Evolutionary conservation across 1,140 invertebrate species (phyloP).

Genomic region (Druon quercuslanigerum): DNA sequence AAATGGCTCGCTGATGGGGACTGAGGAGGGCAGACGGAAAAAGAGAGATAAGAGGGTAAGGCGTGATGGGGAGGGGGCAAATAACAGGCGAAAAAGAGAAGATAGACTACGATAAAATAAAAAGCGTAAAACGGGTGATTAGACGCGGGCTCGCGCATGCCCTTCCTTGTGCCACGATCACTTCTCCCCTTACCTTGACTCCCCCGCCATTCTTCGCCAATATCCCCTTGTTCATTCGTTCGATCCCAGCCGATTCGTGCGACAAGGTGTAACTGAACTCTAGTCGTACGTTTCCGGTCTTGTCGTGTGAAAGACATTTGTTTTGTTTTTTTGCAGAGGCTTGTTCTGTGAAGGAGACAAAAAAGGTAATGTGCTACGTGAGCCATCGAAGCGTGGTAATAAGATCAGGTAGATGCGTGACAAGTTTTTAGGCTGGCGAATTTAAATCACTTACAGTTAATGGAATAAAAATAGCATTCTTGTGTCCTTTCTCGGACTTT

Average conservation of each 20-base stretch:
- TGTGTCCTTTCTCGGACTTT: too few relatives aligned
- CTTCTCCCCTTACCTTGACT: not conserved
- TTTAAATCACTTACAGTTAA: not conserved
- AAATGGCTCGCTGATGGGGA: conserved; percentile 58
- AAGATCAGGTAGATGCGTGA: conserved; percentile 15
- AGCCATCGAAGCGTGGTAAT: conserved; percentile 2
- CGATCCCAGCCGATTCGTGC: conserved; percentile 2
- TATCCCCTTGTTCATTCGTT: conserved; percentile 6
- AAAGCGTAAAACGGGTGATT: conserved; percentile 52
- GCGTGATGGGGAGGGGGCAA: conserved; percentile 48
- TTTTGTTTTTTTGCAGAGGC: conserved; percentile 1
- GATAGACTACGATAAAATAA: conserved; percentile 44
- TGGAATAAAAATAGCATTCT: too few relatives aligned
- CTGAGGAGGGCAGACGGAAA: conserved; percentile 39
- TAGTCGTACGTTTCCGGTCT: conserved; percentile 9
- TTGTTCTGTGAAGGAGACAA: conserved; percentile 13
- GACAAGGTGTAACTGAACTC: conserved; percentile 7
- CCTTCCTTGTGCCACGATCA: conserved; percentile 37
- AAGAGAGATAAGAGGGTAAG: conserved; percentile 38
- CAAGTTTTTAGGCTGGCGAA: not conserved
- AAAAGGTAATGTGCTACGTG: conserved; percentile 8
- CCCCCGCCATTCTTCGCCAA: conserved; percentile 1
- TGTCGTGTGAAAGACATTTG: conserved; percentile 13
- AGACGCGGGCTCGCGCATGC: conserved; percentile 67
- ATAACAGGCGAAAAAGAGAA: conserved; percentile 32